These are phyloP conservation scores for Lapara coniferarum DNA, from an alignment of 2,888 invertebrate genomes.

Conservation along the genomic window DNA sequence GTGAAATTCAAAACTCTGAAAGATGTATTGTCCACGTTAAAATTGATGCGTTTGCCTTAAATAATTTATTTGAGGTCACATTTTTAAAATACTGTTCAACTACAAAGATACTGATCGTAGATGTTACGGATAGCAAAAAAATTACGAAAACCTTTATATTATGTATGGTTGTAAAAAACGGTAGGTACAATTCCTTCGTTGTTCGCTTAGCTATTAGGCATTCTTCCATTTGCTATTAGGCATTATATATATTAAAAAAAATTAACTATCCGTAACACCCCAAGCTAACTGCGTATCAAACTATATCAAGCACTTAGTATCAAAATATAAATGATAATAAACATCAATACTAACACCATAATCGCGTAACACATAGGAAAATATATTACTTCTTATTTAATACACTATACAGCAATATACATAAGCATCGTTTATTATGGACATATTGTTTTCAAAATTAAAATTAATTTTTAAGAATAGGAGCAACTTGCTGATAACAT, in stretches of 20 bases:
- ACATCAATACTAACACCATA: constrained; percentile 5
- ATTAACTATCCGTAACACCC: neutral
- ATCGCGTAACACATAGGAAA: neutral
- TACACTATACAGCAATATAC: constrained; percentile 15
- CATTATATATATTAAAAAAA: no score
- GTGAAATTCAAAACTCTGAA: neutral
- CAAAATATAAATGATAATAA: neutral
- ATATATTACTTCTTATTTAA: constrained; percentile 5
- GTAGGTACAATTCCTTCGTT: neutral
- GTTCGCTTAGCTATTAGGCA: neutral
- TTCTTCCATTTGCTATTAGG: no score
- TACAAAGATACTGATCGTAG: neutral
- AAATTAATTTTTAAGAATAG: neutral
- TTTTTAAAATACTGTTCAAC: constrained; percentile 15
- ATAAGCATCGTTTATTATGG: constrained; percentile 11
- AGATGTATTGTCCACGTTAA: neutral
- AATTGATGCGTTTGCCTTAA: neutral
- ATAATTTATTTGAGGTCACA: neutral
- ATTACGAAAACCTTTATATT: no score
- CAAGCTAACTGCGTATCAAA: neutral
- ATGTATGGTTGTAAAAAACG: neutral
- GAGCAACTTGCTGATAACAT: neutral
- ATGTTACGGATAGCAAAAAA: neutral
- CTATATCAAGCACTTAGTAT: neutral
- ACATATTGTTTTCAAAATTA: neutral